Evolutionary conservation across 2,888 invertebrate genomes (phyloP).

Genomic region (Xanthorhoe designata): DNA sequence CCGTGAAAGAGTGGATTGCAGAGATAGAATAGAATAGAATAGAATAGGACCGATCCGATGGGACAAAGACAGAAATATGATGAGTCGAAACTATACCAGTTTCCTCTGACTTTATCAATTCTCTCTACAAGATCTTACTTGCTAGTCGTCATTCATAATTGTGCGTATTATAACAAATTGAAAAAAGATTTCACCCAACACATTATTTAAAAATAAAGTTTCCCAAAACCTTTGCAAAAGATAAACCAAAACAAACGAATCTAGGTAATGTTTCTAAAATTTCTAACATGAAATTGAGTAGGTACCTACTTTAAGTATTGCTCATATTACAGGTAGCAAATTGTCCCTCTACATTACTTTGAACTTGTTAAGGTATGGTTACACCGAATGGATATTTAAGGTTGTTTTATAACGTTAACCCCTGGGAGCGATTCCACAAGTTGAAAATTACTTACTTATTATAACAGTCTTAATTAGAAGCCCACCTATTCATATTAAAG

Average conservation of each 20-base stretch:
- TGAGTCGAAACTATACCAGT: too few relatives aligned
- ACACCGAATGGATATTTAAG: constrained; percentile 36
- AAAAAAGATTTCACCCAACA: too few relatives aligned
- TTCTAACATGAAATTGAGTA: neutral
- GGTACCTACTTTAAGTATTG: neutral
- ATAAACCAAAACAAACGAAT: neutral
- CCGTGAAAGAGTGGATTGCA: too few relatives aligned
- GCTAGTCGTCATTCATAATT: too few relatives aligned
- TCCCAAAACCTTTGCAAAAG: too few relatives aligned
- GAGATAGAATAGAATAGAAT: too few relatives aligned
- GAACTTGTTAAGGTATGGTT: constrained; percentile 6
- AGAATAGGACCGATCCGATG: too few relatives aligned
- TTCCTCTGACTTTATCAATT: too few relatives aligned
- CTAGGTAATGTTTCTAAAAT: neutral
- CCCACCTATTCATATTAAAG: constrained; percentile 47
- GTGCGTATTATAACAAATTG: too few relatives aligned
- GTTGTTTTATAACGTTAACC: constrained; percentile 47
- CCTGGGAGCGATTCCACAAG: constrained; percentile 55
- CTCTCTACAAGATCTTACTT: too few relatives aligned
- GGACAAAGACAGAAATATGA: too few relatives aligned
- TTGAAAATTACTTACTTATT: constrained; percentile 55
- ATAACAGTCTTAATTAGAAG: constrained; percentile 53
- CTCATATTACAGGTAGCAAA: neutral
- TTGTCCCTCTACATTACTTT: neutral
- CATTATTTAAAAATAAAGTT: neutral